phyloP scores from a whole-genome alignment of 2,888 invertebrate species.

The Papilio protenor region DNA sequence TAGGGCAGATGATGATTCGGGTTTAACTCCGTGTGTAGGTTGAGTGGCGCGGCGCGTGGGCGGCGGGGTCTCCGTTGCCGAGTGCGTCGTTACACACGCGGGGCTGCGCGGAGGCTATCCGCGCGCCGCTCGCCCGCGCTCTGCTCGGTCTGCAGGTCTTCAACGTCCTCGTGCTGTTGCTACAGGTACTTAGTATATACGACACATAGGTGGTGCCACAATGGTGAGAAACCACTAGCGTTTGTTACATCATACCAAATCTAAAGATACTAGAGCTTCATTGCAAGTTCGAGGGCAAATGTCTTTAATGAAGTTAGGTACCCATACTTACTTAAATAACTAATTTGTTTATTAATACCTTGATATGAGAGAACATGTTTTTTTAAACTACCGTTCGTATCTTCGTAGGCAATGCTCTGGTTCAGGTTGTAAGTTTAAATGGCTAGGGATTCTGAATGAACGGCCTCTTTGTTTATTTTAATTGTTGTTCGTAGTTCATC shows the following conservation, averaged over 20 bases:
- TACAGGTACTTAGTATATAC: conserved; percentile 60
- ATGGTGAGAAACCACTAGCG: too few relatives aligned
- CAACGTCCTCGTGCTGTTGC: conserved; percentile 63
- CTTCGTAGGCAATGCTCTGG: too few relatives aligned
- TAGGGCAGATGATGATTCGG: neutral
- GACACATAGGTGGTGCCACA: neutral
- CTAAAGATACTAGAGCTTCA: too few relatives aligned
- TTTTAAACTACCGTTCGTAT: too few relatives aligned
- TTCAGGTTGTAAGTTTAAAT: too few relatives aligned
- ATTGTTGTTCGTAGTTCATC: conserved; percentile 64
- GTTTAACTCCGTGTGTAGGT: conserved; percentile 50
- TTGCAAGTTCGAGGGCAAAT: too few relatives aligned
- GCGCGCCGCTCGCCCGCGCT: conserved; percentile 67
- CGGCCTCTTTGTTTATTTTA: neutral
- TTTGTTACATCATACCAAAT: too few relatives aligned
- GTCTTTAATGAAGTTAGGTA: too few relatives aligned
- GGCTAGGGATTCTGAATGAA: too few relatives aligned
- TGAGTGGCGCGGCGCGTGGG: conserved; percentile 62
- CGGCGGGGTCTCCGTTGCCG: conserved; percentile 57
- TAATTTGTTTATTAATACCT: too few relatives aligned
- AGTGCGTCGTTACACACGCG: conserved; percentile 71
- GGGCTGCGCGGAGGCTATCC: conserved; percentile 73
- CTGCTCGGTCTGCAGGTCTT: conserved; percentile 68
- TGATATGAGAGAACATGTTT: too few relatives aligned
- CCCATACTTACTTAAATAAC: too few relatives aligned